Evolutionary conservation across 2,888 invertebrate species (phyloP).

Genomic region (Leptinotarsa tumamoca): DNA sequence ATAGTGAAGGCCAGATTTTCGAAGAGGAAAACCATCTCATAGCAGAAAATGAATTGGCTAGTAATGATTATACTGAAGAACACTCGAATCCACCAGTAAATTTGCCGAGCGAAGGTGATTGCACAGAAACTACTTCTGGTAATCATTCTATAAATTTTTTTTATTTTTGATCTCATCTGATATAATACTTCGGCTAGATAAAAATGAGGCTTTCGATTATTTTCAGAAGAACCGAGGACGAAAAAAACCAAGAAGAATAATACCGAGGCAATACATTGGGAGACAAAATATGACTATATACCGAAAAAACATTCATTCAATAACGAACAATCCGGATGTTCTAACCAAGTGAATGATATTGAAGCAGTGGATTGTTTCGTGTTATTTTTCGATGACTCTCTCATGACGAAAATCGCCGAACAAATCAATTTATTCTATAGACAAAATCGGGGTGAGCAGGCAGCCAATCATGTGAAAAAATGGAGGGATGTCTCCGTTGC

Average conservation of each 20-base stretch:
- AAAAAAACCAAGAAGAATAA: slow-evolving; percentile 4
- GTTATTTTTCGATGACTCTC: slow-evolving; percentile 21
- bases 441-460: slow-evolving; percentile 23
- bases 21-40: slow-evolving; percentile 22
- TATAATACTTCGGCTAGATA: background rate
- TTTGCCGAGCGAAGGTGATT: slow-evolving; percentile 9
- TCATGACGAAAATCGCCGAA: slow-evolving; percentile 23
- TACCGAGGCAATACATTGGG: slow-evolving; percentile 5
- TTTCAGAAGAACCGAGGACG: background rate
- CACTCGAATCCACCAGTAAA: slow-evolving; percentile 17
- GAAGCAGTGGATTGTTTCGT: slow-evolving; percentile 19
- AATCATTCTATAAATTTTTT: slow-evolving; percentile 1
- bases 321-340: background rate
- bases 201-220: background rate
- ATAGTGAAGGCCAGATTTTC: slow-evolving; percentile 19
- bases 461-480: slow-evolving; percentile 27
- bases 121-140: slow-evolving; percentile 18
- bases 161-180: slow-evolving; percentile 2
- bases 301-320: slow-evolving; percentile 7
- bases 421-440: slow-evolving; percentile 26
- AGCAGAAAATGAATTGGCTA: slow-evolving; percentile 20
- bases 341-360: slow-evolving; percentile 15
- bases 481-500: slow-evolving; percentile 27
- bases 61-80: slow-evolving; percentile 7
- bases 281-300: slow-evolving; percentile 3